Percentiles rank a stretch among this genome's conserved stretches.
Conservation (phyloP, 2,113 vertebrate genomes). For the Chascanopsetta lugubris region DNA sequence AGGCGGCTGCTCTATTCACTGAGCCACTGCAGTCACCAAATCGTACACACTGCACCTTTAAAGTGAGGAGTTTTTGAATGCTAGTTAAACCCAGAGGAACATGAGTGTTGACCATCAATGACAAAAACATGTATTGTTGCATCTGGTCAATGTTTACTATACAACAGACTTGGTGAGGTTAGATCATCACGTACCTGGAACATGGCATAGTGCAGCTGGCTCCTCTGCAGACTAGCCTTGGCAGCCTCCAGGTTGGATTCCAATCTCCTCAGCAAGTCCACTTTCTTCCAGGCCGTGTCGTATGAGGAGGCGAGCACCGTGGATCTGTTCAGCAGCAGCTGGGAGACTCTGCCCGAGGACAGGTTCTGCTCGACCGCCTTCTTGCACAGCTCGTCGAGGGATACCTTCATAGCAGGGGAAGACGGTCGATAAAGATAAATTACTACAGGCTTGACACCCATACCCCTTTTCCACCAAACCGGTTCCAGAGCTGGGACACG, state of each 20-base stretch:
- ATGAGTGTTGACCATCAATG: no score
- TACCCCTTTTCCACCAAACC: no score
- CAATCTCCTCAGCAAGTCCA: constrained; percentile 91
- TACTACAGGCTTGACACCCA: neutral
- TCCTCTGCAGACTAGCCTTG: constrained; percentile 94
- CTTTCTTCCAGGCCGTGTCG: constrained; percentile 96
- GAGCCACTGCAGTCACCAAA: no score
- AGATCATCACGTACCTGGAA: constrained; percentile 98
- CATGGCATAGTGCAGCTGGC: constrained; percentile 94
- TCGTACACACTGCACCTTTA: no score
- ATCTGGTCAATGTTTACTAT: no score
- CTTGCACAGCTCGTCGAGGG: constrained; percentile 95
- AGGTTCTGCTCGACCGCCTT: constrained; percentile 94
- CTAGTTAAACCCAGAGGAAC: no score
- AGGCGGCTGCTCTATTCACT: no score
- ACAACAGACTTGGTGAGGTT: no score
- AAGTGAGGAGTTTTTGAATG: no score
- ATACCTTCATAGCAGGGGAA: constrained; percentile 75
- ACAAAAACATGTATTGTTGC: no score
- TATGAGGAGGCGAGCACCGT: constrained; percentile 94
- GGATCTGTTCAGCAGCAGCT: constrained; percentile 93
- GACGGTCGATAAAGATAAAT: neutral
- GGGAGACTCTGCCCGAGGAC: constrained; percentile 86
- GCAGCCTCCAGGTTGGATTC: constrained; percentile 91
- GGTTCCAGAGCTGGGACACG: no score